Evolutionary conservation across 2,888 invertebrate species (phyloP), one percentile per base, ranked within the genome.

Genomic region (Pantelozetes paolii): DNA sequence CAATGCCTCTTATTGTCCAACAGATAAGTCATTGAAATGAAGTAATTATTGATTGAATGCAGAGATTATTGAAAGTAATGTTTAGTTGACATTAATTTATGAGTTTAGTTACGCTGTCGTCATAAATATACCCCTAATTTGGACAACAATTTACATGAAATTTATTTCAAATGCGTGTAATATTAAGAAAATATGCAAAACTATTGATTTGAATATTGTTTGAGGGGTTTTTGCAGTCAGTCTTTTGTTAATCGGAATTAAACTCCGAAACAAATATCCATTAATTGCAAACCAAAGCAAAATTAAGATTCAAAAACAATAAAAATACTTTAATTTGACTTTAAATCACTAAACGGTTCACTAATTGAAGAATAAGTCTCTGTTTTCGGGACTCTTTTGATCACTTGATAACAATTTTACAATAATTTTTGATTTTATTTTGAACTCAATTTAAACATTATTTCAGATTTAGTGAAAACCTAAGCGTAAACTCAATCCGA

Each of bases 21-120:
- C n/a, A 57, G 57, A 23, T 57, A 28, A 57, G 57, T 11, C 28
- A 9, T n/a, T n/a, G n/a, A n/a, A n/a, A 28, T 23, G 28, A 57
- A 57, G 30, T 15, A 30, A 57, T 28, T 28, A 57, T 57, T 57
- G 57, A 57, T 57, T 28, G 57, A 57, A 57, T 57, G 5, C 28
- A 23, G 20, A 8, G 57, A 57, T 57, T 57, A 30, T 30, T 57
- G 50, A 50, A 20, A 50, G n/a, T 20, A 50, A 50, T 8, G 36
- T 36, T 36, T 36, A 36, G 50, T 50, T 50, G 20, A 8, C n/a
- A 50, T 50, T 50, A n/a, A 50, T 50, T 20, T 50, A 20, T 50
- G 50, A 50, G 8, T 50, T 50, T 50, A 8, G n/a, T 20, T 15
- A n/a, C 20, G n/a, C n/a, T n/a, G n/a, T n/a, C n/a, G n/a, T n/a